phyloP scores from a whole-genome alignment of 1,140 invertebrate species.

The Anastrepha obliqua region DNA sequence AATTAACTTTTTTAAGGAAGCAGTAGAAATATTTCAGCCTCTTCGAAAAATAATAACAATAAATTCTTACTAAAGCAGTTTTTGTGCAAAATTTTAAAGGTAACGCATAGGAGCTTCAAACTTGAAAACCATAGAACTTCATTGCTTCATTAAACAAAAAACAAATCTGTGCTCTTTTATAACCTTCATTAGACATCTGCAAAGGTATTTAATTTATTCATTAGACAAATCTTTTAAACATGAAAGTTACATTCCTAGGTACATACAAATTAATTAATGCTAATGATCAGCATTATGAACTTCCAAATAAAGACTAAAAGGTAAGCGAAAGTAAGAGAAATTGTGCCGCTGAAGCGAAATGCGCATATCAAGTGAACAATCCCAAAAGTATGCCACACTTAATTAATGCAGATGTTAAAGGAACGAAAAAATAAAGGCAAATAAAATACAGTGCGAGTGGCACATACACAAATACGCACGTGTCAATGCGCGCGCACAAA shows the following conservation, averaged over 20 bases:
- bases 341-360: too few species aligned
- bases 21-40: too few species aligned
- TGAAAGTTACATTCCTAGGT: not conserved
- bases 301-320: not conserved
- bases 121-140: too few species aligned
- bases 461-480: not conserved
- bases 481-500: not conserved
- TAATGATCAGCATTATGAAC: not conserved
- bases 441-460: too few species aligned
- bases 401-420: constrained; percentile 6
- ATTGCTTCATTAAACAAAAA: too few species aligned
- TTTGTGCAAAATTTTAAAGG: too few species aligned
- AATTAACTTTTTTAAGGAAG: too few species aligned
- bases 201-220: constrained; percentile 35
- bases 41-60: too few species aligned
- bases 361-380: not conserved
- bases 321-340: too few species aligned
- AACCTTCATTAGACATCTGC: not conserved
- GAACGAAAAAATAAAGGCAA: not conserved
- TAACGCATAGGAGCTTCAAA: too few species aligned
- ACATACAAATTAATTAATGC: not conserved
- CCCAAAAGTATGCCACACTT: not conserved
- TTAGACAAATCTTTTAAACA: constrained; percentile 1
- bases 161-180: not conserved
- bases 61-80: too few species aligned